Evolutionary conservation across 2,888 invertebrate genomes (phyloP).

Genomic region (Drosophila flavopinicola): DNA sequence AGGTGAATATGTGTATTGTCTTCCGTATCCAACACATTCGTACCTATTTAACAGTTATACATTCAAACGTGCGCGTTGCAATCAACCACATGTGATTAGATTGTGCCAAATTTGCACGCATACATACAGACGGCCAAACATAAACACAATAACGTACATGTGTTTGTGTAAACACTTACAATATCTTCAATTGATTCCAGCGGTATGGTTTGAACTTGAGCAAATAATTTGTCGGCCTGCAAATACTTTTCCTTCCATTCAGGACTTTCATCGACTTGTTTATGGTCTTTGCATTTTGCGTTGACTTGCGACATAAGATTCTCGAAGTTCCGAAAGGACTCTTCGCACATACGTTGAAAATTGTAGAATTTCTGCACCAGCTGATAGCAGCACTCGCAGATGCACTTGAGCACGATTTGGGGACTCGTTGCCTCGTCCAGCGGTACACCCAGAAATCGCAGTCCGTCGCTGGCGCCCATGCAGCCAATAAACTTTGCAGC

Average conservation of each 20-base stretch:
- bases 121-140: conserved; percentile 16
- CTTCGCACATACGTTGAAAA: conserved; percentile 76
- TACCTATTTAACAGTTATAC: conserved; percentile 24
- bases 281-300: not conserved
- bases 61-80: conserved; percentile 13
- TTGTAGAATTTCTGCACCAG: conserved; percentile 72
- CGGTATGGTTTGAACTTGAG: conserved; percentile 3
- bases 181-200: conserved; percentile 51
- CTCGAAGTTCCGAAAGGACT: conserved; percentile 67
- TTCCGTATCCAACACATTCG: conserved; percentile 34
- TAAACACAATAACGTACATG: not conserved
- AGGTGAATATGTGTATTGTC: conserved; percentile 8
- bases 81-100: conserved; percentile 46
- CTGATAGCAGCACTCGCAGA: conserved; percentile 71
- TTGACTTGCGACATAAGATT: conserved; percentile 51
- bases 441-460: conserved; percentile 1
- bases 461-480: conserved; percentile 23
- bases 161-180: conserved; percentile 48
- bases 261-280: not conserved
- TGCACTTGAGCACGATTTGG: conserved; percentile 60
- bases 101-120: conserved; percentile 21
- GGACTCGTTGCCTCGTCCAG: conserved; percentile 37
- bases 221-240: not conserved
- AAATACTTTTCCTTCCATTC: not conserved
- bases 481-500: conserved; percentile 65